These are phyloP conservation scores for Aradophagus sp. DNA, from an alignment of 1,140 invertebrate genomes.

Conservation along the genomic window DNA sequence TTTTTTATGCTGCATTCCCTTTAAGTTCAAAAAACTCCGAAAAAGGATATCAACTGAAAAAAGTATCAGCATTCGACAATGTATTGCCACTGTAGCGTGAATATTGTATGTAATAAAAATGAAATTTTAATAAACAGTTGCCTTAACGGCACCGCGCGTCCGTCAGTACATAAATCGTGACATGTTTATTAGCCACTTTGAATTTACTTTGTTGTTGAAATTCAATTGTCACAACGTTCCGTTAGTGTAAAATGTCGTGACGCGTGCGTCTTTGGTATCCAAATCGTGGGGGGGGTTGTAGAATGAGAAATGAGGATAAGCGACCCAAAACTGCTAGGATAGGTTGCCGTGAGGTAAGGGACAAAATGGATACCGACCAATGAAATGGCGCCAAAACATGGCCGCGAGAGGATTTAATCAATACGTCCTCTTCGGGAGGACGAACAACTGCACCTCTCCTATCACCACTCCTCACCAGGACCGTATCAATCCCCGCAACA, in stretches of 20 bases:
- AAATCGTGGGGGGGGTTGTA: conserved; percentile 29
- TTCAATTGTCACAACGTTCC: conserved; percentile 63
- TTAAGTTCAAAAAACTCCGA: too few species aligned
- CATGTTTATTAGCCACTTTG: conserved; percentile 33
- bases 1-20: too few species aligned
- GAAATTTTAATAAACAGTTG: too few species aligned
- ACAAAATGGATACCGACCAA: conserved; percentile 74
- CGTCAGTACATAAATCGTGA: conserved; percentile 28
- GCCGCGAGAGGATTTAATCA: conserved; percentile 74
- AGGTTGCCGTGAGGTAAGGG: conserved; percentile 47
- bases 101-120: too few species aligned
- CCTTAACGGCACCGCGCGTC: too few species aligned
- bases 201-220: conserved; percentile 53
- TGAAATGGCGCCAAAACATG: conserved; percentile 68
- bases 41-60: too few species aligned
- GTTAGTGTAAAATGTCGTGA: conserved; percentile 64
- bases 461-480: conserved; percentile 56
- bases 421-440: conserved; percentile 64
- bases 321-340: conserved; percentile 47
- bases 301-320: conserved; percentile 34
- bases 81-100: too few species aligned
- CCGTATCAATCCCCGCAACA: conserved; percentile 65
- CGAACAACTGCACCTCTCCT: conserved; percentile 39
- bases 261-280: conserved; percentile 60
- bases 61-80: too few species aligned